A percentile compares a stretch with the other conserved stretches of the same genome.
These are phyloP conservation scores for Papilio dardanus DNA, from an alignment of 1,140 invertebrate genomes.

Conservation along the genomic window DNA sequence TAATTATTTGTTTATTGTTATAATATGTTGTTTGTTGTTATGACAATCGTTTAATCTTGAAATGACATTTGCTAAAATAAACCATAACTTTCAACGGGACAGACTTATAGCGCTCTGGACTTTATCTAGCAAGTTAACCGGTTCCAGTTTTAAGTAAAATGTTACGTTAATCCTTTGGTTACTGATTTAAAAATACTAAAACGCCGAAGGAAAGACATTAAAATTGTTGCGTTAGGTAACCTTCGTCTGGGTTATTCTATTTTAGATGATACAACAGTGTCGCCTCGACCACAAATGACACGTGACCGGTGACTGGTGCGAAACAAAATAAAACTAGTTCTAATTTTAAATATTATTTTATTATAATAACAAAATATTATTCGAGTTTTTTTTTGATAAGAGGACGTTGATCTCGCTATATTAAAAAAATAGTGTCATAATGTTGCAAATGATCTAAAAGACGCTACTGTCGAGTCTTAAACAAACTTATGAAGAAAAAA, in stretches of 20 bases:
- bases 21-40: no score
- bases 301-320: neutral
- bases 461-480: no score
- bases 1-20: no score
- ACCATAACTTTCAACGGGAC: neutral
- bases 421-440: neutral
- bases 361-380: neutral
- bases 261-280: slow-evolving; percentile 16
- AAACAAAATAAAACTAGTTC: neutral
- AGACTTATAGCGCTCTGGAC: neutral
- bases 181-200: neutral
- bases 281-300: slow-evolving; percentile 6
- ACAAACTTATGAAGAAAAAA: no score
- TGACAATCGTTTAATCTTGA: neutral
- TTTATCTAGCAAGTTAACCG: neutral
- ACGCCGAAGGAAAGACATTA: slow-evolving; percentile 6
- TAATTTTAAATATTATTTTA: neutral
- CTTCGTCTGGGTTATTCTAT: slow-evolving; percentile 16
- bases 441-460: no score
- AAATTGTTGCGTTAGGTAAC: slow-evolving; percentile 22
- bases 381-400: neutral
- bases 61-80: neutral
- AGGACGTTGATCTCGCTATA: neutral
- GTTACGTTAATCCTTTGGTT: neutral
- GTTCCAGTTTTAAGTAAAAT: neutral